Evolutionary conservation across 2,888 invertebrate species (phyloP).

Genomic region (Xestia rhomboidea): DNA sequence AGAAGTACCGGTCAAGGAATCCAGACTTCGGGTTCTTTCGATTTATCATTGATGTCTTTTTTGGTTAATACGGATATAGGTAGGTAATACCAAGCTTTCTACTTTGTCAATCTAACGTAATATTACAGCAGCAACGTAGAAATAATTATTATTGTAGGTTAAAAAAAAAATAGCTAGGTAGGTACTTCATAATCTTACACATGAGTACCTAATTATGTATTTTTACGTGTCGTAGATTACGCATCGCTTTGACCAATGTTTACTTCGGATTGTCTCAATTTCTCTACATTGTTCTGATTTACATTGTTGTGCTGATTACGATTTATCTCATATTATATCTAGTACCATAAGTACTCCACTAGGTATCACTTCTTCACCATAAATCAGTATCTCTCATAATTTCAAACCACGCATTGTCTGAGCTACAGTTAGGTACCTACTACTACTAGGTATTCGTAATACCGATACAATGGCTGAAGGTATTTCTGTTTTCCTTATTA

Average conservation of each 20-base stretch:
- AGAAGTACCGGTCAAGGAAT: no score
- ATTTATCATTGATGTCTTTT: background rate
- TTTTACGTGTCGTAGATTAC: background rate
- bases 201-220: no score
- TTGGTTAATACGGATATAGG: background rate
- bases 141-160: background rate
- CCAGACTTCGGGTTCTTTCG: background rate
- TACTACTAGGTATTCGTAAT: no score
- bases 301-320: background rate
- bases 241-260: background rate
- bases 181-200: background rate
- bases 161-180: background rate
- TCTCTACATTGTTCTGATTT: background rate
- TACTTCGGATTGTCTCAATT: background rate
- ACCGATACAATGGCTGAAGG: slow-evolving; percentile 34
- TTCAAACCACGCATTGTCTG: slow-evolving; percentile 36
- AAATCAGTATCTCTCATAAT: slow-evolving; percentile 21
- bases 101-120: slow-evolving; percentile 12
- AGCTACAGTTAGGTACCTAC: slow-evolving; percentile 14
- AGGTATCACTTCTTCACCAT: slow-evolving; percentile 23
- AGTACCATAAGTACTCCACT: background rate
- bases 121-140: background rate
- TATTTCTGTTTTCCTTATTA: slow-evolving; percentile 37
- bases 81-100: slow-evolving; percentile 16
- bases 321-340: slow-evolving; percentile 17